phyloP scores from a whole-genome alignment of 2,113 vertebrate genomes.

The Mystacornis crossleyi region DNA sequence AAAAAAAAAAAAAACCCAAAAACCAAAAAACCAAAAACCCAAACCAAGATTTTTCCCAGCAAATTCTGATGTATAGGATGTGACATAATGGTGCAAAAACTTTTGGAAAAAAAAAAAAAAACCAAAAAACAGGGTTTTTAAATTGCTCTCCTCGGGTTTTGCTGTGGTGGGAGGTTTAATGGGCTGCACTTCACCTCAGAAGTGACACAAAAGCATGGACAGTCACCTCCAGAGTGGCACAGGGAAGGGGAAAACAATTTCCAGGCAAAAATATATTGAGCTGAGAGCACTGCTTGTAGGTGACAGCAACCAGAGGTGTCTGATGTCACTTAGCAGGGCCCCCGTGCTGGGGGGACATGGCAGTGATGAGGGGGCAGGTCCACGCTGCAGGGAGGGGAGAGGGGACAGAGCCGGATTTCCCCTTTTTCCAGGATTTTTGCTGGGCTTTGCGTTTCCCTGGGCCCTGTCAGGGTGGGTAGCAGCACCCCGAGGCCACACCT shows the following conservation, averaged over 20 bases:
- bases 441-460: accelerated
- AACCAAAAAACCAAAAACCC: not conserved
- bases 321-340: not conserved
- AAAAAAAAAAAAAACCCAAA: not conserved
- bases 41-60: not conserved
- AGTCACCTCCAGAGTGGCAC: not conserved
- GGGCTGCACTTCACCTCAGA: not conserved
- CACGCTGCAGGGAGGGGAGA: not conserved
- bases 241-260: not conserved
- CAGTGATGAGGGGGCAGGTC: not conserved
- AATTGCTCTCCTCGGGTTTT: not conserved
- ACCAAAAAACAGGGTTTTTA: not conserved
- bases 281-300: not conserved
- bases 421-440: not conserved
- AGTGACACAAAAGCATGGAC: not conserved
- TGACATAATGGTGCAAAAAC: conserved; percentile 21
- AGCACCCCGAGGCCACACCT: accelerated
- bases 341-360: not conserved
- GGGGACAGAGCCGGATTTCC: not conserved
- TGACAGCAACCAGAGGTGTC: not conserved
- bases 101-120: not conserved
- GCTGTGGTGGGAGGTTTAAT: not conserved
- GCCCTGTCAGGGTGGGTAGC: not conserved
- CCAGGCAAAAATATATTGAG: not conserved
- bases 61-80: not conserved